These are phyloP conservation scores for Alcedo quadribrachys DNA, from an alignment of 2,797 vertebrate species.

Conservation along the genomic window DNA sequence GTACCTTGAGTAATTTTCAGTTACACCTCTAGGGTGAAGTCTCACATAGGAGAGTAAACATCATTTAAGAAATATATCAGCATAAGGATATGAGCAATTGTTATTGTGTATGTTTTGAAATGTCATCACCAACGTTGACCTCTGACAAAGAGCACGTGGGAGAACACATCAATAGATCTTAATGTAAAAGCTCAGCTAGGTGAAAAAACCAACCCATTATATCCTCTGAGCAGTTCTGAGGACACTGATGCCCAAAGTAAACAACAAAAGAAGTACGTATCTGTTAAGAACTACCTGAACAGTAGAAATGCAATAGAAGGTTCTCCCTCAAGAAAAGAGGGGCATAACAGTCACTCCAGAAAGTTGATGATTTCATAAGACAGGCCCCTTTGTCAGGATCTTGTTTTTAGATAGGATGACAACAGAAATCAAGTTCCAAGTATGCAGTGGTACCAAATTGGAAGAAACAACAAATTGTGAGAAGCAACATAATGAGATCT, in stretches of 20 bases:
- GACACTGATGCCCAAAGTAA: background rate
- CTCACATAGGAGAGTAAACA: background rate
- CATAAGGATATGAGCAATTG: background rate
- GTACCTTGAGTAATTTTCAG: background rate
- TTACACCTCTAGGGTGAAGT: background rate
- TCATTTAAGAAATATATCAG: background rate
- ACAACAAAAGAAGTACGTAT: background rate
- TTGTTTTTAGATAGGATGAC: slow-evolving; percentile 36
- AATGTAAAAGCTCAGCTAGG: background rate
- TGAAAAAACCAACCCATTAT: background rate
- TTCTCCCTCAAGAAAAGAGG: background rate
- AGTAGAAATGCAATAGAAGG: background rate
- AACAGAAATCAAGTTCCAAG: slow-evolving; percentile 59
- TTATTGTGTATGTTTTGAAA: background rate
- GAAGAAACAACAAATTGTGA: slow-evolving; percentile 41
- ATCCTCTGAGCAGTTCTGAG: background rate
- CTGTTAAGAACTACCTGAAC: background rate
- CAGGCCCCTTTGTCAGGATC: background rate
- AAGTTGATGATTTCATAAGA: slow-evolving; percentile 6
- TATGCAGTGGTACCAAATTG: background rate
- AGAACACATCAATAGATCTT: background rate
- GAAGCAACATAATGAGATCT: slow-evolving; percentile 67
- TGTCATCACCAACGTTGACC: background rate
- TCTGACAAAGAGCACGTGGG: slow-evolving; percentile 34
- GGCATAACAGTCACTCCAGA: background rate